Evolutionary conservation across 30 jellyfish, hydroid and myxozoan genomes (phyloP).

Genomic region (Cassiopea xamachana): DNA sequence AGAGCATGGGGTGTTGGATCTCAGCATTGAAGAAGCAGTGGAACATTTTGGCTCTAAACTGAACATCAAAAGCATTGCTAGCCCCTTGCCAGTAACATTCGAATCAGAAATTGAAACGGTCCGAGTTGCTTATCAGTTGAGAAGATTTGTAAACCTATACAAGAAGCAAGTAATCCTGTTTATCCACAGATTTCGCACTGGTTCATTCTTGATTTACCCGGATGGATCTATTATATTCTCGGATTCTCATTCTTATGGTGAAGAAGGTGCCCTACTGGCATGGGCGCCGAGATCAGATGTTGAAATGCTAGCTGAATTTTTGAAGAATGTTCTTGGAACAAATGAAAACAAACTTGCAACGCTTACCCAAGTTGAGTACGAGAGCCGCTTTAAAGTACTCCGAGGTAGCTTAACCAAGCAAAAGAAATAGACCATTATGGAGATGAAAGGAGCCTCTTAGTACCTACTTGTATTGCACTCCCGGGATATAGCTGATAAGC

Average conservation of each 20-base stretch:
- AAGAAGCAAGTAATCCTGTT: conserved; percentile 84
- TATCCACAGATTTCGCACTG: conserved; percentile 87
- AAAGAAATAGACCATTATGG: not conserved
- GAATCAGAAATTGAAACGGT: conserved; percentile 94
- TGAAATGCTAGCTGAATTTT: conserved; percentile 58
- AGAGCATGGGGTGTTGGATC: conserved; percentile 91
- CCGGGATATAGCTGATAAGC: too few relatives aligned
- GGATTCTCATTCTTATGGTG: conserved; percentile 97
- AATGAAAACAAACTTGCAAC: conserved; percentile 89
- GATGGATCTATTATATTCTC: conserved; percentile 86
- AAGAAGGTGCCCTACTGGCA: conserved; percentile 84
- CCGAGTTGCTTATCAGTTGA: conserved; percentile 82
- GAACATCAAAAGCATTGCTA: conserved; percentile 74
- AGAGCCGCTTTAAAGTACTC: conserved; percentile 65
- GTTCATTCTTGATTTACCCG: conserved; percentile 87
- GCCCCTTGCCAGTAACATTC: conserved; percentile 93
- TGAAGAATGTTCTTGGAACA: conserved; percentile 77
- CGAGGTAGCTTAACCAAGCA: conserved; percentile 38
- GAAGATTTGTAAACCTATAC: conserved; percentile 63
- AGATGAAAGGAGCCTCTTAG: too few relatives aligned
- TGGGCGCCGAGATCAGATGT: conserved; percentile 71
- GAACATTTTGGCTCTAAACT: conserved; percentile 80
- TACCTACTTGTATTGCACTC: too few relatives aligned
- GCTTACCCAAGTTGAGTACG: conserved; percentile 84
- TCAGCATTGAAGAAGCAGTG: conserved; percentile 95